A percentile compares a stretch with the other conserved stretches of the same genome.
Conservation (phyloP, 2,797 vertebrate genomes). For the Loris lydekkerianus region DNA sequence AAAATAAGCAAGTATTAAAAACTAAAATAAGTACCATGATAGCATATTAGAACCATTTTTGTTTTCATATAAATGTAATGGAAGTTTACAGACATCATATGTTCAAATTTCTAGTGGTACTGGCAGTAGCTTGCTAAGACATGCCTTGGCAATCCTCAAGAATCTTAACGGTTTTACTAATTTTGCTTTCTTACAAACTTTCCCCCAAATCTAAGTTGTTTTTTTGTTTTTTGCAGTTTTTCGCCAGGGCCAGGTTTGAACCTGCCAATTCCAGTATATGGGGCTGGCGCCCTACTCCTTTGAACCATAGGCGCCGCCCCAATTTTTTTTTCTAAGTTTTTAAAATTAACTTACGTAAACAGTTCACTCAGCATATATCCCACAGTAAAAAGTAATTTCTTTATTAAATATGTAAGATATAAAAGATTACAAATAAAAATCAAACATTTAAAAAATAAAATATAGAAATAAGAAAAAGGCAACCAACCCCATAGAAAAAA, state of each 20-base stretch:
- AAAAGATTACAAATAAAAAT: slow-evolving; percentile 54
- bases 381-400: background rate
- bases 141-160: background rate
- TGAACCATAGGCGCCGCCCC: no score
- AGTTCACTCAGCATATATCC: background rate
- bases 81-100: background rate
- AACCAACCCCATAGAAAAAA: background rate
- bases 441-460: slow-evolving; percentile 14
- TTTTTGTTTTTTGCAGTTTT: no score
- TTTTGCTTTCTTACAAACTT: slow-evolving; percentile 64
- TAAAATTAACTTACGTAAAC: slow-evolving; percentile 75
- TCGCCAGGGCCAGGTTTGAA: no score
- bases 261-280: no score
- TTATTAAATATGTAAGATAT: slow-evolving; percentile 48
- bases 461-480: background rate
- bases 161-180: slow-evolving; percentile 72
- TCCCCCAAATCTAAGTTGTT: slow-evolving; percentile 58
- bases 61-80: slow-evolving; percentile 33
- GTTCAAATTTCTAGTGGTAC: slow-evolving; percentile 61
- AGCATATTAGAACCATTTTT: background rate
- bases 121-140: slow-evolving; percentile 41
- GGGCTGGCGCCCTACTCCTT: no score
- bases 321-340: slow-evolving; percentile 70
- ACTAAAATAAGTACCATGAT: slow-evolving; percentile 33
- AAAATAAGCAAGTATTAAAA: slow-evolving; percentile 48